Evolutionary conservation across 2,797 vertebrate genomes (phyloP).

Genomic region (Podarcis lilfordi): DNA sequence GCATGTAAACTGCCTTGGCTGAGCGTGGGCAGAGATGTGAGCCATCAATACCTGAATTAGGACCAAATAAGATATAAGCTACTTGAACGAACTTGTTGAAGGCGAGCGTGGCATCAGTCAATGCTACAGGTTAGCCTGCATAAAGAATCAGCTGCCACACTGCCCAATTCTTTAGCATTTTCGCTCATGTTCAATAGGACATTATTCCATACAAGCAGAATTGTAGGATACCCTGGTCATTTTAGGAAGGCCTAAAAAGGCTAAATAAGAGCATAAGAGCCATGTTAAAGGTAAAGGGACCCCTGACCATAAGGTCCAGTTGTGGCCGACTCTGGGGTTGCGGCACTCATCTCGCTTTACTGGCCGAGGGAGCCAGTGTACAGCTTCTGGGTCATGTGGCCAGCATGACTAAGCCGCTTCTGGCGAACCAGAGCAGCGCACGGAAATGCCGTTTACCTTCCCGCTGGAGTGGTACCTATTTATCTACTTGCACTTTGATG

Average conservation of each 20-base stretch:
- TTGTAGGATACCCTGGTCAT: background rate
- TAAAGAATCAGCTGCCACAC: background rate
- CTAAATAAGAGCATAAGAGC: too few species aligned
- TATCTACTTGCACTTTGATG: too few species aligned
- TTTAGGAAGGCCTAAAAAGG: background rate
- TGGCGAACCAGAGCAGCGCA: too few species aligned
- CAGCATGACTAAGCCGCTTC: too few species aligned
- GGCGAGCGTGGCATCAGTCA: background rate
- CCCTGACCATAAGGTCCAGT: too few species aligned
- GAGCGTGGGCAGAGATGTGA: background rate
- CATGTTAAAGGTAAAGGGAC: too few species aligned
- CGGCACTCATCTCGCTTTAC: too few species aligned
- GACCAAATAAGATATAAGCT: background rate
- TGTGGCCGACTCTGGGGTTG: too few species aligned
- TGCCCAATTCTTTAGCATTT: background rate
- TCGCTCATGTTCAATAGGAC: background rate
- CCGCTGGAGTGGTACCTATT: too few species aligned
- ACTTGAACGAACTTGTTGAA: background rate
- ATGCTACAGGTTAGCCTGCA: background rate
- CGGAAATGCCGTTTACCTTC: too few species aligned
- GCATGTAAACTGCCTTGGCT: background rate
- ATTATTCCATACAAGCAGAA: background rate
- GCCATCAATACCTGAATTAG: background rate
- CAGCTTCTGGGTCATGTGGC: too few species aligned
- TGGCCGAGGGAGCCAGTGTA: too few species aligned